A percentile compares a stretch with the other conserved stretches of the same genome.
Conservation (phyloP, 2,113 vertebrate genomes). For the Heptranchias perlo region DNA sequence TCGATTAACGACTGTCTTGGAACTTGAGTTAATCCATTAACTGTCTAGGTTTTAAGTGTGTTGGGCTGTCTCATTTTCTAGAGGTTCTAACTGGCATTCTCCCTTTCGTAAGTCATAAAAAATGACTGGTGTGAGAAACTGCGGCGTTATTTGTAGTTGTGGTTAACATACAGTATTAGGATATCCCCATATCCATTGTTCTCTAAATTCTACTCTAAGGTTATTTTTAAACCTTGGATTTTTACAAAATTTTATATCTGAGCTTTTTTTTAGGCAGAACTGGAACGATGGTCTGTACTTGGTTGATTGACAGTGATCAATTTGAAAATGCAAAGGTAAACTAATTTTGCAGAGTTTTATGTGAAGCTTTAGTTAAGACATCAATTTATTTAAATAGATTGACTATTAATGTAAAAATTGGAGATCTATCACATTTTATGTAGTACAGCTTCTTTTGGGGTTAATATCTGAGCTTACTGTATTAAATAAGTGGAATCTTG, state of each 20-base stretch:
- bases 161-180: background rate
- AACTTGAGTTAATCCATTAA: background rate
- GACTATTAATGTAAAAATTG: background rate
- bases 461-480: background rate
- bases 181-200: background rate
- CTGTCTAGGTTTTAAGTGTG: background rate
- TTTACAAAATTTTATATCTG: no score
- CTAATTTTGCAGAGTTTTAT: background rate
- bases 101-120: background rate
- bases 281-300: conserved; percentile 33
- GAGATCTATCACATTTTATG: no score
- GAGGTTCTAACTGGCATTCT: background rate
- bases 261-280: conserved; percentile 21
- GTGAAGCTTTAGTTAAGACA: background rate
- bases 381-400: background rate
- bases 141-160: background rate
- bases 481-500: background rate
- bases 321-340: conserved; percentile 36
- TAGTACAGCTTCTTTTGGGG: background rate
- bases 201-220: background rate
- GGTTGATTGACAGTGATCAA: conserved; percentile 35
- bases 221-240: background rate
- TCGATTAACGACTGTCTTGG: background rate
- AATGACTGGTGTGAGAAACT: background rate
- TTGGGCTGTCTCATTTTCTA: background rate